These are phyloP conservation scores for Andrena haemorrhoa DNA, from an alignment of 2,888 invertebrate genomes.

Conservation along the genomic window DNA sequence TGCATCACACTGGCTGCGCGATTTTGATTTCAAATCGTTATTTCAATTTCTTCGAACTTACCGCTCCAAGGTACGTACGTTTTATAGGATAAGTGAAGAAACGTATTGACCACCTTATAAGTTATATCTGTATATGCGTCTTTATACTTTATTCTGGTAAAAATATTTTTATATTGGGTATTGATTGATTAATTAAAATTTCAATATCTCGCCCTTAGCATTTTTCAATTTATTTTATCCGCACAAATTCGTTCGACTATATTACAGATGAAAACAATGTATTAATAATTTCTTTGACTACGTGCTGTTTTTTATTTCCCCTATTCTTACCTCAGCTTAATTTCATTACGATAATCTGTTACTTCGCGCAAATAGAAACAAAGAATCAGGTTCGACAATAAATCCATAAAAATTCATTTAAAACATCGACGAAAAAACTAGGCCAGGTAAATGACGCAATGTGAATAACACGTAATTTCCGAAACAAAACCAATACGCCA, in stretches of 20 bases:
- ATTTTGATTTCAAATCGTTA: not conserved
- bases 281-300: not conserved
- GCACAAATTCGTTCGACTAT: not conserved
- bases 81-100: slow-evolving; percentile 17
- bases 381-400: not conserved
- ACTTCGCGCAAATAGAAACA: not conserved
- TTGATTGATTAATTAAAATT: slow-evolving; percentile 44
- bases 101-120: slow-evolving; percentile 33
- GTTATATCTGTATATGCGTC: slow-evolving; percentile 30
- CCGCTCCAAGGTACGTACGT: not conserved
- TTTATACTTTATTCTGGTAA: slow-evolving; percentile 39
- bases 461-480: not conserved
- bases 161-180: slow-evolving; percentile 54
- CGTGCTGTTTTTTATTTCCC: no score
- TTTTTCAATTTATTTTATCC: slow-evolving; percentile 2
- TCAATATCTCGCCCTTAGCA: slow-evolving; percentile 2
- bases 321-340: not conserved
- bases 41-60: slow-evolving; percentile 1
- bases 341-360: not conserved
- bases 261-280: not conserved
- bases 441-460: not conserved
- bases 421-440: not conserved
- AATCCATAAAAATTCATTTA: not conserved
- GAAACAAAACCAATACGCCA: not conserved
- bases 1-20: not conserved